Evolutionary conservation across 64 coral and sea anemone genomes (phyloP).

Genomic region (Platygyra sinensis): DNA sequence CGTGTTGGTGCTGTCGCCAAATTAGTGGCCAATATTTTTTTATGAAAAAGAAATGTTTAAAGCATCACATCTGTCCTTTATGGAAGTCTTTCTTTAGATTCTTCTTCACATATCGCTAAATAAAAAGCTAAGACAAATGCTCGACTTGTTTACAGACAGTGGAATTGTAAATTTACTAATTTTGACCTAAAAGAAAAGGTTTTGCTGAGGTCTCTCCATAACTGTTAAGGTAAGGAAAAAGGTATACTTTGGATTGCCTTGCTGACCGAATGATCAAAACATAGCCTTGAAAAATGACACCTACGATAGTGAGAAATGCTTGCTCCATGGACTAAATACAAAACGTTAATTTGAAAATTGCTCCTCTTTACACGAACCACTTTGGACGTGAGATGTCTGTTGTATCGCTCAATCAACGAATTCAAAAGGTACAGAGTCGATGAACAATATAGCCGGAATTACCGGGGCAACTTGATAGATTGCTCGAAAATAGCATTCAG

Average conservation of each 20-base stretch:
- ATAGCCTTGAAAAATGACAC: not conserved
- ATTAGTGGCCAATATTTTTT: not conserved
- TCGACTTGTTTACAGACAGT: not conserved
- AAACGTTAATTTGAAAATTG: constrained; percentile 4
- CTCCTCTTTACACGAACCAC: not conserved
- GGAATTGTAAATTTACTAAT: not conserved
- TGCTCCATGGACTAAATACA: not conserved
- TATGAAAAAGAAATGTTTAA: not conserved
- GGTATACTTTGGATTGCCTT: no score
- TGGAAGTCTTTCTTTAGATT: constrained; percentile 22
- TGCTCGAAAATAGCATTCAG: constrained; percentile 1
- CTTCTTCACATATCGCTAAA: not conserved
- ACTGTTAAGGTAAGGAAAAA: not conserved
- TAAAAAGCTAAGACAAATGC: constrained; percentile 1
- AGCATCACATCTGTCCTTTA: constrained; percentile 38
- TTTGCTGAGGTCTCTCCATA: not conserved
- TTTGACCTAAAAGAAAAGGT: not conserved
- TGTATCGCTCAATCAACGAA: not conserved
- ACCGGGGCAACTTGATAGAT: constrained; percentile 14
- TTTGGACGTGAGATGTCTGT: constrained; percentile 19
- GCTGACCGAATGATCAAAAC: not conserved
- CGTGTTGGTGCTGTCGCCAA: not conserved
- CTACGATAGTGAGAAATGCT: not conserved
- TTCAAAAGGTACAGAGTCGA: not conserved
- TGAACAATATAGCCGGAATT: constrained; percentile 28